phyloP scores from a whole-genome alignment of 2,888 invertebrate genomes.

The Catocala nupta region DNA sequence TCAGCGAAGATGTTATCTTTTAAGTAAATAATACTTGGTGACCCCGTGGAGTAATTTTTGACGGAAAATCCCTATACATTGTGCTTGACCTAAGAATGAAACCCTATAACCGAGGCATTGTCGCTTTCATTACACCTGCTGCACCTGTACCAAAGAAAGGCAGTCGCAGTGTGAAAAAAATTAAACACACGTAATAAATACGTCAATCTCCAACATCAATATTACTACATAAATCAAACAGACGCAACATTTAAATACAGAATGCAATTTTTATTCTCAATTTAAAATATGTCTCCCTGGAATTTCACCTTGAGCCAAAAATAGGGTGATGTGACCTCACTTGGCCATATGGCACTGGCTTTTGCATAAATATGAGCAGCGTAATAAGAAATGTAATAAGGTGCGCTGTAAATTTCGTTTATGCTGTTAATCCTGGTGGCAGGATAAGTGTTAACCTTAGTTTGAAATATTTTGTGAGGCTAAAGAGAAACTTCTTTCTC shows the following conservation, averaged over 20 bases:
- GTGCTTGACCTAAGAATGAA: too few relatives aligned
- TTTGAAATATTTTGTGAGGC: background rate
- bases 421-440: constrained; percentile 25
- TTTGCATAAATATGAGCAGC: constrained; percentile 48
- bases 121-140: too few relatives aligned
- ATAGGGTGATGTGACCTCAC: constrained; percentile 45
- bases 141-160: too few relatives aligned
- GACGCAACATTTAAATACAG: too few relatives aligned
- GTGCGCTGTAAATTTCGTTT: constrained; percentile 44
- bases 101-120: too few relatives aligned
- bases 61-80: too few relatives aligned
- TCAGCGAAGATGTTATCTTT: constrained; percentile 1
- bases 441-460: background rate
- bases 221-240: too few relatives aligned
- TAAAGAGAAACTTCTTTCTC: too few relatives aligned
- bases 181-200: too few relatives aligned
- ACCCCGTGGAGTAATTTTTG: too few relatives aligned
- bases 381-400: constrained; percentile 51
- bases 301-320: constrained; percentile 55
- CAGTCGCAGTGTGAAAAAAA: too few relatives aligned
- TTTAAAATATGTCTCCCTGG: constrained; percentile 26
- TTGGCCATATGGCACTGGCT: constrained; percentile 37
- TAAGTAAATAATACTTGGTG: background rate
- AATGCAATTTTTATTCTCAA: constrained; percentile 24
- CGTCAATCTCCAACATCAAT: too few relatives aligned